These are phyloP conservation scores for Zootoca vivipara DNA, from an alignment of 2,113 vertebrate species.

Conservation along the genomic window DNA sequence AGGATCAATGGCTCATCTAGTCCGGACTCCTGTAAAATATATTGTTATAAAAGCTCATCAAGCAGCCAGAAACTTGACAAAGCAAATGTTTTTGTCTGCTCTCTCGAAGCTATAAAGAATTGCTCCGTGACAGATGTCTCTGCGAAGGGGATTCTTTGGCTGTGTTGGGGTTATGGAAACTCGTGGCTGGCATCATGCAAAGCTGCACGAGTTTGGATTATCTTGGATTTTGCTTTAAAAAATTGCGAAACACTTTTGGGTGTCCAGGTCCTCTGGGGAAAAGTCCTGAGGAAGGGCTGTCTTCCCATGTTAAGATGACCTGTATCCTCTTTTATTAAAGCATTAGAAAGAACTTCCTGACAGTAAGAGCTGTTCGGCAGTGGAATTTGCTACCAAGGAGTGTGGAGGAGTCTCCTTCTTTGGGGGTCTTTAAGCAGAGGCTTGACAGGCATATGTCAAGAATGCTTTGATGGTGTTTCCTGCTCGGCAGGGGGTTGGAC, in stretches of 20 bases:
- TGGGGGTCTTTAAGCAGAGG: too few relatives aligned
- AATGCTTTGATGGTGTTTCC: too few relatives aligned
- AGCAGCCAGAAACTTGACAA: neutral
- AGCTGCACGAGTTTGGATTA: neutral
- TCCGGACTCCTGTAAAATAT: neutral
- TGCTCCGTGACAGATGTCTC: neutral
- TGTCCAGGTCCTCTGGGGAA: neutral
- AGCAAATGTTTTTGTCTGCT: slow-evolving; percentile 11
- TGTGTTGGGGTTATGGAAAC: neutral
- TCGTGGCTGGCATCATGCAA: neutral
- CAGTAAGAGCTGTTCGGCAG: too few relatives aligned
- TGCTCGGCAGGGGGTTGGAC: too few relatives aligned
- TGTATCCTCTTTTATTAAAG: neutral
- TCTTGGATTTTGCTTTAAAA: neutral
- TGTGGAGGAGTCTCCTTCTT: too few relatives aligned
- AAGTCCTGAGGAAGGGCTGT: too few relatives aligned
- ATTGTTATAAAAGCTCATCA: neutral
- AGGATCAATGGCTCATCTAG: too few relatives aligned
- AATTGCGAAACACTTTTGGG: neutral
- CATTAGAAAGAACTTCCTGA: too few relatives aligned
- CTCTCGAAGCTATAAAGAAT: neutral
- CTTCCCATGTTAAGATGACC: neutral
- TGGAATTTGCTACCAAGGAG: too few relatives aligned
- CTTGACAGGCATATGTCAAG: too few relatives aligned
- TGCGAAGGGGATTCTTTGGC: neutral